A percentile compares a stretch with the other conserved stretches of the same genome.
Conservation (phyloP, 2,113 vertebrate genomes). For the Pyrgilauda ruficollis region DNA sequence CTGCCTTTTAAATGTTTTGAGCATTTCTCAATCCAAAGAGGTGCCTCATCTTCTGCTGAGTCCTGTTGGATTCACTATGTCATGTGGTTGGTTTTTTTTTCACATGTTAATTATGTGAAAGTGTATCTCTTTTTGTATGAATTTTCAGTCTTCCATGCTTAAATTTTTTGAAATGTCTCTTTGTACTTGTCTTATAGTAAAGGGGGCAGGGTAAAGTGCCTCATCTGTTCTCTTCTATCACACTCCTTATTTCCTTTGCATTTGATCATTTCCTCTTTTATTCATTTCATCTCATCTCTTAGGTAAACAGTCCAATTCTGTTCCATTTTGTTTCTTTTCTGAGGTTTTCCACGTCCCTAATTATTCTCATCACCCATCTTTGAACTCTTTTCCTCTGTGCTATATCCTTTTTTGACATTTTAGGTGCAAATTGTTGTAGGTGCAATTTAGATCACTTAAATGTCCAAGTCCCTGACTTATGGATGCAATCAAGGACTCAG, state of each 20-base stretch:
- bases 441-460: constrained; percentile 63
- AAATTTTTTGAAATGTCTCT: not conserved
- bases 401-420: constrained; percentile 49
- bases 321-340: constrained; percentile 50
- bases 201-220: not conserved
- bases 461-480: constrained; percentile 53
- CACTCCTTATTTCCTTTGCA: not conserved
- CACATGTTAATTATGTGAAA: not conserved
- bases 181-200: not conserved
- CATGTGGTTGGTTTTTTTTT: not conserved
- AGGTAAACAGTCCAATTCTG: constrained; percentile 42
- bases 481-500: constrained; percentile 55
- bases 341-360: constrained; percentile 24
- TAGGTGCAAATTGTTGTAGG: constrained; percentile 52
- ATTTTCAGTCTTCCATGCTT: not conserved
- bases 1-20: not conserved
- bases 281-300: not conserved
- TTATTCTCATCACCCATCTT: constrained; percentile 35
- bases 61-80: not conserved
- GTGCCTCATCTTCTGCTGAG: not conserved
- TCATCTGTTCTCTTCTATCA: not conserved
- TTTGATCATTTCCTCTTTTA: not conserved
- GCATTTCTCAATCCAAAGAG: not conserved
- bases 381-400: constrained; percentile 20
- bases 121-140: not conserved